Base-by-base conservation (phyloP, 2,888 invertebrate genomes). In the Dermolepida albohirtum region DNA sequence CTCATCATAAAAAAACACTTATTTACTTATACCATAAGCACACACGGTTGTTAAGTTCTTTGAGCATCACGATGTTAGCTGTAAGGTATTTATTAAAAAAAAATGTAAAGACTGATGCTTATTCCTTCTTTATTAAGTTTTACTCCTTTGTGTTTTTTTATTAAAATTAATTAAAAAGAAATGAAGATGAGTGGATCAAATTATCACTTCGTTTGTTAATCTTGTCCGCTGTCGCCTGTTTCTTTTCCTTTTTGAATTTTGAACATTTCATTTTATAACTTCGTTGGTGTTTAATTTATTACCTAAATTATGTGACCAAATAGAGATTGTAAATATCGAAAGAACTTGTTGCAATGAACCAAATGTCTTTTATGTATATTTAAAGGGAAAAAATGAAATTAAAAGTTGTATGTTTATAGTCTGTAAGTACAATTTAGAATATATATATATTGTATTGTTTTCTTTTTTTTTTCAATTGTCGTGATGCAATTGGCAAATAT, bases 401-500 rank as follows among this genome's bases (percentile, higher is more conserved):
- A 34, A 40, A 44, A 59, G 44, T 59, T 59, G 59, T 59, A 59
- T 59, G 44, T 57, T 50, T 67, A 63, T 64, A 64, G 67, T 52
- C 47, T 64, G 34, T 70, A 67, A 70, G 67, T 70, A 70, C 70
- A 70, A 70, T 67, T 66, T 69, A 63, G 67, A 64, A 69, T 67
- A 55, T 59, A 59, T 59, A 44, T 54, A 40, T 27, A 51, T 54
- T 59, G 44, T 59, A 59, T 59, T 44, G 59, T 59, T 44, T 59
- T 16, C 34, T 34, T 34, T 44, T 59, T 16, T 7, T 34, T 34
- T 34, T 34, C 8, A 34, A 34, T 59, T 59, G 74, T 79, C 77
- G 78, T 78, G 78, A 77, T 78, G 78, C 77, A 72, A 68, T 74
- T 72, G 67, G 68, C 69, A 57, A 55, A 57, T 55, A 65, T 52